Evolutionary conservation across 2,797 vertebrate genomes (phyloP).

Genomic region (Sebastolobus altivelis): DNA sequence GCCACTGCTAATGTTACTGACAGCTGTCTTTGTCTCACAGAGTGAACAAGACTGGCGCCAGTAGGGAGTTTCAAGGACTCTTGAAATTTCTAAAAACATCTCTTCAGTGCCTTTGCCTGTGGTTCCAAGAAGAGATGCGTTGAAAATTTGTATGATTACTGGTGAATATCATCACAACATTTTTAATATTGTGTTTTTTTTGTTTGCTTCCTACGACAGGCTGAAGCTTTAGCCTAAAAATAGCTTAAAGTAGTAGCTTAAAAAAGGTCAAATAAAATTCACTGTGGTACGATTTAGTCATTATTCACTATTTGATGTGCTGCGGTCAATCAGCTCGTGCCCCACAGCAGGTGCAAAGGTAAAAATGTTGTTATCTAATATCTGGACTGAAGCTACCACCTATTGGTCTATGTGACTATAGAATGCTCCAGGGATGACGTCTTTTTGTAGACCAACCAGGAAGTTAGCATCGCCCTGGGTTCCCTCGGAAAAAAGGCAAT

Average conservation of each 20-base stretch:
- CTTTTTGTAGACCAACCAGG: no score
- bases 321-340: neutral
- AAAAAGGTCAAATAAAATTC: neutral
- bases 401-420: neutral
- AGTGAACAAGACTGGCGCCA: slow-evolving; percentile 39
- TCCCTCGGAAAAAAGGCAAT: no score
- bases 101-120: neutral
- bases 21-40: slow-evolving; percentile 62
- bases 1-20: slow-evolving; percentile 52
- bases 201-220: neutral
- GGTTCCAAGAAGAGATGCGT: neutral
- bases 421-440: no score
- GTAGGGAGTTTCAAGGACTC: slow-evolving; percentile 11
- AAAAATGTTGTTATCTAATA: neutral
- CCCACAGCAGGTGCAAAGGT: neutral
- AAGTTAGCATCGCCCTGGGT: no score
- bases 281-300: no score
- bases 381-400: neutral
- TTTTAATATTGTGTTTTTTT: neutral
- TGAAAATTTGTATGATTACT: neutral
- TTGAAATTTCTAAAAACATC: slow-evolving; percentile 2
- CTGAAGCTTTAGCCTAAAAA: neutral
- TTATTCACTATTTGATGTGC: neutral
- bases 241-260: neutral
- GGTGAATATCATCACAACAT: neutral